A percentile compares a stretch with the other conserved stretches of the same genome.
These are phyloP conservation scores for Dromius quadrimaculatus DNA, from an alignment of 2,888 invertebrate species.

Conservation along the genomic window DNA sequence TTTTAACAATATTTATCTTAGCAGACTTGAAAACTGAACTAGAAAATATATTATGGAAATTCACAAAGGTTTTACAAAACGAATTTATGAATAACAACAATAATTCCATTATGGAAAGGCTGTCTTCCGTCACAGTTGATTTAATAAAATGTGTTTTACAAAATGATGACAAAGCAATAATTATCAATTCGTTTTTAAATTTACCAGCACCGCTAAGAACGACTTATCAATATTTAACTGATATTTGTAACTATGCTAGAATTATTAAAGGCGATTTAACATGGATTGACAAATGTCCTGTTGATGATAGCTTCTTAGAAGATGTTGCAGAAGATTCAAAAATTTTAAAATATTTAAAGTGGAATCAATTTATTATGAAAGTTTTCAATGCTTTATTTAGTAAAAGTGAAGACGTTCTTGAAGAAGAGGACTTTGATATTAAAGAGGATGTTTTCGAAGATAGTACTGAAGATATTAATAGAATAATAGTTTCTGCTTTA, in stretches of 20 bases:
- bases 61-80: constrained; percentile 61
- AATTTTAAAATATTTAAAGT: constrained; percentile 61
- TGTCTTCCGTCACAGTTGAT: constrained; percentile 58
- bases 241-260: constrained; percentile 59
- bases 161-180: constrained; percentile 57
- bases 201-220: constrained; percentile 57
- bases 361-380: constrained; percentile 59
- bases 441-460: constrained; percentile 56
- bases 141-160: constrained; percentile 57
- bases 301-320: constrained; percentile 47
- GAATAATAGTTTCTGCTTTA: constrained; percentile 62
- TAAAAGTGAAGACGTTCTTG: constrained; percentile 56
- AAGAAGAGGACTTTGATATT: constrained; percentile 56
- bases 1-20: constrained; percentile 62
- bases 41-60: constrained; percentile 60
- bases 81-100: constrained; percentile 58
- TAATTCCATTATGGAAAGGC: constrained; percentile 53
- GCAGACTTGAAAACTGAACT: constrained; percentile 58
- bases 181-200: constrained; percentile 57
- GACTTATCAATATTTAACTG: constrained; percentile 53
- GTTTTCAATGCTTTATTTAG: constrained; percentile 57
- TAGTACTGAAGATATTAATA: constrained; percentile 59
- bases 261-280: constrained; percentile 59
- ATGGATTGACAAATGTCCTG: constrained; percentile 56
- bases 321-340: constrained; percentile 55